Percentiles rank a stretch among this genome's conserved stretches.
Evolutionary conservation across 2,113 vertebrate species (phyloP).

Genomic region (Nesogale talazaci): DNA sequence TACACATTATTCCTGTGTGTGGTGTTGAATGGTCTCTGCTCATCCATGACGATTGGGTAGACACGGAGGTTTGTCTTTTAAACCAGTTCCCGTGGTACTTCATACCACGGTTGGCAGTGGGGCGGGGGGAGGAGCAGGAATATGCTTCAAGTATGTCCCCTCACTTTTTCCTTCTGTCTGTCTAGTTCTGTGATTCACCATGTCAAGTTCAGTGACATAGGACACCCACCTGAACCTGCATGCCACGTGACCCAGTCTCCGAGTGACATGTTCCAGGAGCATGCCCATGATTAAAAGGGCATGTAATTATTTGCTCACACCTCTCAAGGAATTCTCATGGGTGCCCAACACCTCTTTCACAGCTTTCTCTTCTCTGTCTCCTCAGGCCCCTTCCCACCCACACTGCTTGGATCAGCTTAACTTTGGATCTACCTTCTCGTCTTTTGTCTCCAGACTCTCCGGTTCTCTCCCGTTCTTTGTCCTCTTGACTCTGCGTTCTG

Average conservation of each 20-base stretch:
- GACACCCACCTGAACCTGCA: neutral
- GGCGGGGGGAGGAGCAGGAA: neutral
- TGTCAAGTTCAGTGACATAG: neutral
- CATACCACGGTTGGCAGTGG: neutral
- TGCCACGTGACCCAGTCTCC: neutral
- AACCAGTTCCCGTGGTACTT: neutral
- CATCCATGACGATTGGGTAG: neutral
- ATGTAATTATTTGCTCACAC: neutral
- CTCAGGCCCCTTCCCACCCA: neutral
- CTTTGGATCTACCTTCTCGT: neutral
- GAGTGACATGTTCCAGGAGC: constrained; percentile 1
- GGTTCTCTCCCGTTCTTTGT: constrained; percentile 1
- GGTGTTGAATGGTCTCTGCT: neutral
- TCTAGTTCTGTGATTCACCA: neutral
- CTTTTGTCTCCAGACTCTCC: constrained; percentile 31
- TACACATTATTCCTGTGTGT: neutral
- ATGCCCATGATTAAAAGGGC: neutral
- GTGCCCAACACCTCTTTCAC: neutral
- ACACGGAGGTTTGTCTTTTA: neutral
- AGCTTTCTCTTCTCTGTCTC: neutral
- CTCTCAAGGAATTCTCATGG: neutral
- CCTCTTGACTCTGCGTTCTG: neutral
- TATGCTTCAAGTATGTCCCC: neutral
- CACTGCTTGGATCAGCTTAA: neutral
- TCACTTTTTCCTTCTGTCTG: neutral